Evolutionary conservation across 2,797 vertebrate species (phyloP).

Genomic region (Sparus aurata): DNA sequence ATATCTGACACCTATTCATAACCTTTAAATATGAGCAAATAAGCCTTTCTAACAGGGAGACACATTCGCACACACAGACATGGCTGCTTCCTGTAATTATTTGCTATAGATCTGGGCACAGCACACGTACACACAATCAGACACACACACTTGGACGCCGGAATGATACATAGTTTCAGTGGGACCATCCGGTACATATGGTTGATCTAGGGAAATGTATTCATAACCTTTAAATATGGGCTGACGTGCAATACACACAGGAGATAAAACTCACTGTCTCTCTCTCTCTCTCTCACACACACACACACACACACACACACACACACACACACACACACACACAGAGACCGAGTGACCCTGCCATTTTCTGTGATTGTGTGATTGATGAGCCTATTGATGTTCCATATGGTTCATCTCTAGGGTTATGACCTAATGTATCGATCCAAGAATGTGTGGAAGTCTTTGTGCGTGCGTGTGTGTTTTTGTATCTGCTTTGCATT

Average conservation of each 20-base stretch:
- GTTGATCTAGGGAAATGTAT: slow-evolving; percentile 45
- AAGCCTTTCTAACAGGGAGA: slow-evolving; percentile 4
- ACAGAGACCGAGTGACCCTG: slow-evolving; percentile 46
- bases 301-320: slow-evolving; percentile 14
- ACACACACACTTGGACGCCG: background rate
- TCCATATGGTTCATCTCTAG: slow-evolving; percentile 70
- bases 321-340: background rate
- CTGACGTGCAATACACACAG: slow-evolving; percentile 34
- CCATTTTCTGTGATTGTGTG: slow-evolving; percentile 69
- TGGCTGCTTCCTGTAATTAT: slow-evolving; percentile 34
- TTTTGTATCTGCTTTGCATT: slow-evolving; percentile 31
- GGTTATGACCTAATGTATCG: slow-evolving; percentile 64
- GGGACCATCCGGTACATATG: background rate
- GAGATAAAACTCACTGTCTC: slow-evolving; percentile 1
- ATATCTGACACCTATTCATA: slow-evolving; percentile 57
- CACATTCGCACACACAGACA: background rate
- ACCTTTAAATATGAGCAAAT: slow-evolving; percentile 60
- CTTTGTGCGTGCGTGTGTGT: slow-evolving; percentile 10
- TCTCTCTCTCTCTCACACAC: background rate
- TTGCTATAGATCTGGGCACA: slow-evolving; percentile 23
- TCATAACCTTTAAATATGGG: slow-evolving; percentile 61
- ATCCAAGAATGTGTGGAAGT: slow-evolving; percentile 32
- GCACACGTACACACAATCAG: background rate
- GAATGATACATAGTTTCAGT: slow-evolving; percentile 25
- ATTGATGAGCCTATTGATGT: slow-evolving; percentile 79